phyloP scores from a whole-genome alignment of 2,888 invertebrate species.

The Eledona agricola region DNA sequence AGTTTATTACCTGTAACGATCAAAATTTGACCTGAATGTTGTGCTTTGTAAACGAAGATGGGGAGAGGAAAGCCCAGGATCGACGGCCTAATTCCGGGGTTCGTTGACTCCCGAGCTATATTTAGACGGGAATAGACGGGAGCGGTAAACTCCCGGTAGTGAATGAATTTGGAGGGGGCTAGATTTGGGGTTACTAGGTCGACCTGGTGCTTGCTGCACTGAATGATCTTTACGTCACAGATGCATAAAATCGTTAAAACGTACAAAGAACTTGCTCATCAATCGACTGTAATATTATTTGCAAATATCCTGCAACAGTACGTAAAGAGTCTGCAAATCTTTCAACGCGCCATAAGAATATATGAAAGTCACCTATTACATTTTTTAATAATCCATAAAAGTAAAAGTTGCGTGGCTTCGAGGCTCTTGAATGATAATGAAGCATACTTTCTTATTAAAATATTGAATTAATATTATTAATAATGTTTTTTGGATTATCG shows the following conservation, averaged over 20 bases:
- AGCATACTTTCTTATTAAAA: too few relatives aligned
- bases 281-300: constrained; percentile 3
- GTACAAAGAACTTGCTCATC: neutral
- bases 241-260: constrained; percentile 31
- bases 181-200: constrained; percentile 38
- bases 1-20: too few relatives aligned
- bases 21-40: constrained; percentile 54
- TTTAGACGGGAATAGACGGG: constrained; percentile 35
- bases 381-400: too few relatives aligned
- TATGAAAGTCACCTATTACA: too few relatives aligned
- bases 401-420: too few relatives aligned
- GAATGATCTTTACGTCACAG: constrained; percentile 37
- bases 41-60: constrained; percentile 13
- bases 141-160: constrained; percentile 31
- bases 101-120: constrained; percentile 37
- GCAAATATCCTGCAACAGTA: too few relatives aligned
- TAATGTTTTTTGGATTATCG: neutral
- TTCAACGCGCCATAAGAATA: too few relatives aligned
- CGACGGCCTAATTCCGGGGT: constrained; percentile 35
- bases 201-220: constrained; percentile 21
- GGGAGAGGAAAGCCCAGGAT: constrained; percentile 28
- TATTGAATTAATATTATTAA: neutral
- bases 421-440: too few relatives aligned
- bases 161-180: constrained; percentile 33
- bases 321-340: too few relatives aligned